Evolutionary conservation across 2,888 invertebrate species (phyloP).

Genomic region (Eilema caniola): DNA sequence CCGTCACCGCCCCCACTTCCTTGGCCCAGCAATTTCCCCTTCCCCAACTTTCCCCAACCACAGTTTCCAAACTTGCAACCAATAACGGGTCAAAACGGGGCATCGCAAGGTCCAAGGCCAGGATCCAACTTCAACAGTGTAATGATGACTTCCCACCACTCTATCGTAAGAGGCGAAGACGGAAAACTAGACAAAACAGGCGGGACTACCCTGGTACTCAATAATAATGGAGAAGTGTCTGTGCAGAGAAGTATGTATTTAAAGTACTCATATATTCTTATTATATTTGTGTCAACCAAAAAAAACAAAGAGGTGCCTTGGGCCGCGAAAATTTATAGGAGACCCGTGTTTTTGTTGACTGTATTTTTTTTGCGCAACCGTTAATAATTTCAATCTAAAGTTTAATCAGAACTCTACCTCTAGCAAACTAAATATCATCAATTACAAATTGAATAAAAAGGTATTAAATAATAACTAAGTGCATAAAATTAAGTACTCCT

Average conservation of each 20-base stretch:
- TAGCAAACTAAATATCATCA: no score
- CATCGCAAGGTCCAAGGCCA: constrained; percentile 37
- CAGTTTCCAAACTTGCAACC: constrained; percentile 15
- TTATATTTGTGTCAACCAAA: no score
- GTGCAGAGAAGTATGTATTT: constrained; percentile 37
- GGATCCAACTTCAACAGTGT: constrained; percentile 34
- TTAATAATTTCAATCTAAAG: no score
- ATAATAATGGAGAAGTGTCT: constrained; percentile 34
- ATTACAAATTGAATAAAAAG: no score
- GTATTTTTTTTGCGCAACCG: no score
- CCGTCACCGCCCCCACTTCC: constrained; percentile 14
- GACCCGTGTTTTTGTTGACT: no score
- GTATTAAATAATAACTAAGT: no score
- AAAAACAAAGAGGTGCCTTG: no score
- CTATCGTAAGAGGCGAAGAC: constrained; percentile 8
- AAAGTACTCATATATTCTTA: background rate
- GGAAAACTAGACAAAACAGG: constrained; percentile 23
- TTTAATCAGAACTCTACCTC: no score
- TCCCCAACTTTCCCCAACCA: background rate
- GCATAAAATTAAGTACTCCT: no score
- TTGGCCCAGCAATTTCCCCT: constrained; percentile 3
- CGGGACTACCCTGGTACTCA: constrained; percentile 27
- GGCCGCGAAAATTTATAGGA: no score
- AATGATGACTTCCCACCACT: background rate
- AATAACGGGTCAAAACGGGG: constrained; percentile 52